Percentiles rank a stretch among this genome's conserved stretches.
These are phyloP conservation scores for Mungos mungo DNA, from an alignment of 2,113 vertebrate species.

Conservation along the genomic window DNA sequence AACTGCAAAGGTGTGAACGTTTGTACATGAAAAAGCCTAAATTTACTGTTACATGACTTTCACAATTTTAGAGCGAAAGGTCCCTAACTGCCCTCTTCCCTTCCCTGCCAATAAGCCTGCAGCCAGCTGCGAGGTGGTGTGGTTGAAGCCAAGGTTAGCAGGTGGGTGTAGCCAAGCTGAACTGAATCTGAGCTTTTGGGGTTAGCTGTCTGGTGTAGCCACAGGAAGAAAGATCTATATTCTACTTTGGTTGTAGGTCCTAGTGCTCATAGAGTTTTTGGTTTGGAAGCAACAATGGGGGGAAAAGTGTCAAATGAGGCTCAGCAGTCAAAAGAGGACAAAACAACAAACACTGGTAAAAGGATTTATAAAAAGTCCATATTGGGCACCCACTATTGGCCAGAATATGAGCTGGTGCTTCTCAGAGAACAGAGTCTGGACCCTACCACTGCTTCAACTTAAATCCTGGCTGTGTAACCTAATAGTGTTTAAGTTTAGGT, in stretches of 20 bases:
- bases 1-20: not conserved
- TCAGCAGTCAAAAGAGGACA: not conserved
- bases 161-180: conserved; percentile 65
- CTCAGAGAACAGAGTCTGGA: not conserved
- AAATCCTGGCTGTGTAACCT: not conserved
- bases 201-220: not conserved
- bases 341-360: not conserved
- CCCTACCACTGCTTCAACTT: not conserved
- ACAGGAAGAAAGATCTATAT: not conserved
- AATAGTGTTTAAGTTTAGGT: not conserved
- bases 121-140: conserved; percentile 53
- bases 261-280: not conserved
- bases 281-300: not conserved
- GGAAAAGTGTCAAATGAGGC: not conserved
- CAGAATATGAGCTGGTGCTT: not conserved
- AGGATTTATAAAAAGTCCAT: not conserved
- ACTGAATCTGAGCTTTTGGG: conserved; percentile 37
- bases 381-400: accelerated
- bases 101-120: conserved; percentile 41
- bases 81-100: not conserved
- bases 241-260: not conserved
- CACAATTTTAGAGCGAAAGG: conserved; percentile 27
- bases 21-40: not conserved
- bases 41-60: conserved; percentile 16
- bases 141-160: conserved; percentile 61